Evolutionary conservation across 2,113 vertebrate species (phyloP).

Genomic region (Actenoides hombroni): DNA sequence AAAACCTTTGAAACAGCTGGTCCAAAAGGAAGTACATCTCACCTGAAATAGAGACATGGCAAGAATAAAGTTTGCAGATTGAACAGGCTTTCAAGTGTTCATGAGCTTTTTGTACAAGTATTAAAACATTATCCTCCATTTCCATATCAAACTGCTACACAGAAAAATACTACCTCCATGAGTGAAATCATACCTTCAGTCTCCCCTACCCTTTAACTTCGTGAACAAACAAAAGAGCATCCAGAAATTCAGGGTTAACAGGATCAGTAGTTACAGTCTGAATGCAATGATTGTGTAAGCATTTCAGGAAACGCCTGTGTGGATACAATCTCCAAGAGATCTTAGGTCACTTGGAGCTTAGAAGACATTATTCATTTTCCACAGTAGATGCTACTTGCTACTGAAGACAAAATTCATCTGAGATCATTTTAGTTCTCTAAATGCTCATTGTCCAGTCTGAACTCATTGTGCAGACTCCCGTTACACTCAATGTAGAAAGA

Average conservation of each 20-base stretch:
- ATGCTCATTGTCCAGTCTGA: fast-evolving
- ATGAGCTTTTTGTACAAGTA: not conserved
- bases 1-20: constrained; percentile 19
- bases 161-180: not conserved
- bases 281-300: not conserved
- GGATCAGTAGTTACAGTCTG: not conserved
- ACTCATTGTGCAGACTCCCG: fast-evolving
- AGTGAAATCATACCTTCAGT: not conserved
- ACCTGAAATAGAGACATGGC: not conserved
- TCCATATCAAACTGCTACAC: not conserved
- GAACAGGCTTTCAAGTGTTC: not conserved
- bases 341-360: not conserved
- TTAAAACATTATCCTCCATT: not conserved
- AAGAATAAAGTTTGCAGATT: not conserved
- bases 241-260: not conserved
- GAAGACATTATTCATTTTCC: not conserved
- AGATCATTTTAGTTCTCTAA: not conserved
- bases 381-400: not conserved
- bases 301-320: not conserved
- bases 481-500: not conserved
- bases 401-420: not conserved
- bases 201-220: not conserved
- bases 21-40: constrained; percentile 4
- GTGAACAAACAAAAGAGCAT: not conserved
- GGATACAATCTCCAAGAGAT: not conserved